A percentile compares a stretch with the other conserved stretches of the same genome.
phyloP scores from a whole-genome alignment of 1,140 invertebrate species.

The Aricia agestis region DNA sequence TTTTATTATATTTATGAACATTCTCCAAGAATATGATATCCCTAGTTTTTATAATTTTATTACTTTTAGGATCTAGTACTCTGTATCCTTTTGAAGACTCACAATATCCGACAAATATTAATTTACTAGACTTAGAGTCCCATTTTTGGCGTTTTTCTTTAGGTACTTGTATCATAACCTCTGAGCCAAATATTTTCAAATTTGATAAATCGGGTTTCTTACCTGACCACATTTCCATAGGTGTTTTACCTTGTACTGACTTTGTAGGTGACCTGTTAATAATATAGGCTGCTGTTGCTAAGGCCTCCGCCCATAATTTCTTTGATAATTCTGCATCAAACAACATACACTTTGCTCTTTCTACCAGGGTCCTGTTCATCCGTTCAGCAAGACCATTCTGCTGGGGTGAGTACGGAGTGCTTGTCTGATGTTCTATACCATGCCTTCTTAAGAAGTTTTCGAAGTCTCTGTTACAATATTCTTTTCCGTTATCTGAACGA shows the following conservation, averaged over 20 bases:
- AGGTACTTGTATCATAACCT: constrained; percentile 34
- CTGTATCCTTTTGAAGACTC: constrained; percentile 33
- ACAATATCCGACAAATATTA: constrained; percentile 36
- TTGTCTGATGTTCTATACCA: constrained; percentile 35
- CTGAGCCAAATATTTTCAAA: constrained; percentile 32
- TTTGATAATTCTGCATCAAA: constrained; percentile 29
- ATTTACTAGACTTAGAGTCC: constrained; percentile 32
- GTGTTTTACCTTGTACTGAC: constrained; percentile 27
- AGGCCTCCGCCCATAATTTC: constrained; percentile 28
- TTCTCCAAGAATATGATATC: too few relatives aligned
- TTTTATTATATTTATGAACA: too few relatives aligned
- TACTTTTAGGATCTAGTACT: constrained; percentile 26
- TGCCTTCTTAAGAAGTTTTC: constrained; percentile 24
- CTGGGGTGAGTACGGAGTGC: constrained; percentile 29
- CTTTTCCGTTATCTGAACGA: constrained; percentile 32
- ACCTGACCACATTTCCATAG: constrained; percentile 30
- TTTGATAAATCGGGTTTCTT: constrained; percentile 32
- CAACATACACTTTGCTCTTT: constrained; percentile 32
- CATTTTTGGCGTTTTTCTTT: constrained; percentile 38
- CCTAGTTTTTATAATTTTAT: constrained; percentile 28
- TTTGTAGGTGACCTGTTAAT: constrained; percentile 31
- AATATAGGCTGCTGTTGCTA: constrained; percentile 30
- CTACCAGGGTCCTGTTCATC: constrained; percentile 32
- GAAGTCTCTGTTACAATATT: constrained; percentile 33
- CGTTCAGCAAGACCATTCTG: constrained; percentile 34